Conservation (phyloP, 1,140 invertebrate genomes). For the Aphidius ervi region DNA sequence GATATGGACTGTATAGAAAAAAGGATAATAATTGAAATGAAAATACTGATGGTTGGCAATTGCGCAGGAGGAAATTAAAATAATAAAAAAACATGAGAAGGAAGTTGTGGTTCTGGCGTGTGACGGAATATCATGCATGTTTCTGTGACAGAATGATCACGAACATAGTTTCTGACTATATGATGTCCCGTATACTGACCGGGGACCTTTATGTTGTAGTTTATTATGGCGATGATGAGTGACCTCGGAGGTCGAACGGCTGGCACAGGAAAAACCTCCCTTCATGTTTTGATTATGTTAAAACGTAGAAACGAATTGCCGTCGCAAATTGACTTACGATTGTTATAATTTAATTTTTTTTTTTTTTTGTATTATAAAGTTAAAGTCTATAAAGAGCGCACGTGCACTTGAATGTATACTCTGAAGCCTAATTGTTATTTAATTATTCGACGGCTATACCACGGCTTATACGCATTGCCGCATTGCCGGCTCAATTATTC, state of each 20-base stretch:
- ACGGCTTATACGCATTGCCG: constrained; percentile 47
- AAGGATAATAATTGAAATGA: not conserved
- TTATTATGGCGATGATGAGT: too few relatives aligned
- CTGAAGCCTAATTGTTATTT: constrained; percentile 48
- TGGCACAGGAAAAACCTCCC: constrained; percentile 12
- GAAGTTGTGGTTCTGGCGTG: constrained; percentile 38
- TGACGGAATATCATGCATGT: constrained; percentile 33
- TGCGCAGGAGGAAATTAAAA: constrained; percentile 2
- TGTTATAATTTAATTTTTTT: not conserved
- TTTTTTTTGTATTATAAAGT: constrained; percentile 3
- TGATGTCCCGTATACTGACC: too few relatives aligned
- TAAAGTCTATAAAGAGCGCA: constrained; percentile 20
- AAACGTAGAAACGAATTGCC: too few relatives aligned
- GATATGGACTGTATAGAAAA: not conserved
- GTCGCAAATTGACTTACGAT: too few relatives aligned
- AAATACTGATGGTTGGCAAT: not conserved
- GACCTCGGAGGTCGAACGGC: constrained; percentile 13
- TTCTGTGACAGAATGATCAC: constrained; percentile 39
- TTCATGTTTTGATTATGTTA: too few relatives aligned
- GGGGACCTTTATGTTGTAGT: too few relatives aligned
- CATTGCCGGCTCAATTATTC: constrained; percentile 47
- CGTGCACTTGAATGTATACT: constrained; percentile 35
- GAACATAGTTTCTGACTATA: constrained; percentile 26
- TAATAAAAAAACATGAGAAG: constrained; percentile 27
- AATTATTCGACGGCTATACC: constrained; percentile 46